Evolutionary conservation across 2,888 invertebrate species (phyloP), one percentile per base, ranked within the genome.

Genomic region (Drosophila suboccidentalis): DNA sequence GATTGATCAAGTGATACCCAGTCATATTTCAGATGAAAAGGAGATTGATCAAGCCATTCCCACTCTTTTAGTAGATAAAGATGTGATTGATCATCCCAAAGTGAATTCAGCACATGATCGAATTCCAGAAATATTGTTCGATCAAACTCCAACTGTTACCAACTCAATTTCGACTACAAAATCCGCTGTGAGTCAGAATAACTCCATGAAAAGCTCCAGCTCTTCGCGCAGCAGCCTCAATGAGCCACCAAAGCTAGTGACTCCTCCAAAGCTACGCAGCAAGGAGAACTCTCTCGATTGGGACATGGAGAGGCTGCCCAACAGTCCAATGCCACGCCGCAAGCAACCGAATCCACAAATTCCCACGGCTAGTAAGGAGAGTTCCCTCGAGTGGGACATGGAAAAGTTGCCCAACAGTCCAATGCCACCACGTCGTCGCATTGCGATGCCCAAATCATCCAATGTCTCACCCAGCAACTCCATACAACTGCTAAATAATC

Each of bases 331-430:
- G 90, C 91, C 90, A 0, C 75, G 83, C 2, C 82, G 90, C 10
- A 83, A 73, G 39, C 76, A 78, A 2, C 41, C 41, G 1, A 15
- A 36, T 10, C 11, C 51, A 26, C 2, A 19, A n/a, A 4, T 36
- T 8, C 3, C 61, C 1, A 2, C 32, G 4, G 57, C 59, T 46
- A 76, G 69, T 26, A 87, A 89, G 22, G 83, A 85, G 44, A 79
- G 71, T 22, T 87, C 90, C 4, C 22, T 91, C 5, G 90, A 90
- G 55, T 90, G 91, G 91, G 86, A 90, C 55, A 91, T 90, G 90
- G 91, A 91, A n/a, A 89, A 90, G 43, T 36, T 90, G 11, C 90
- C 91, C 10, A 79, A 68, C 19, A 91, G 91, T 51, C 91, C 92
- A 11, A 90, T 91, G 90, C 88, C 89, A 4, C 65, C 81, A 2